Evolutionary conservation across 2,888 invertebrate genomes (phyloP).

Genomic region (Strigamia crassipes): DNA sequence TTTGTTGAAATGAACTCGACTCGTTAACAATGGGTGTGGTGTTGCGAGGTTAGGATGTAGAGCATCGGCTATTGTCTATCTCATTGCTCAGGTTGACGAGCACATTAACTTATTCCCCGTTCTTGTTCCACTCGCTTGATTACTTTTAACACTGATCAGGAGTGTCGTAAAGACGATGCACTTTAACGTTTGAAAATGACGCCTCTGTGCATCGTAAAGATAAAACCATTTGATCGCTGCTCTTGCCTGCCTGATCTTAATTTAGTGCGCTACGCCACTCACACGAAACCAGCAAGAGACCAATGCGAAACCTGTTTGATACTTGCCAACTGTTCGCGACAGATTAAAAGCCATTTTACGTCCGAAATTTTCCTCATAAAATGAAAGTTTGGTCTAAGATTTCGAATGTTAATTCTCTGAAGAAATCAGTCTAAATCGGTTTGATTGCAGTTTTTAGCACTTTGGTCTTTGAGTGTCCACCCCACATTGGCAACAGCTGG

Average conservation of each 20-base stretch:
- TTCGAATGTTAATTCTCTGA: neutral
- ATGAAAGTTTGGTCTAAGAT: neutral
- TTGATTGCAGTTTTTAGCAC: constrained; percentile 7
- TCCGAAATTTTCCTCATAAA: neutral
- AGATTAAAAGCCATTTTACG: constrained; percentile 8
- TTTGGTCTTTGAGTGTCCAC: neutral
- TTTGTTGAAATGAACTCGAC: neutral
- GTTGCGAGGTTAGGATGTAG: neutral
- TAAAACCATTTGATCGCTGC: constrained; percentile 12
- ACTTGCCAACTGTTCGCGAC: constrained; percentile 4
- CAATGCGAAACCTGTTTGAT: neutral
- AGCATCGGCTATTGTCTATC: constrained; percentile 4
- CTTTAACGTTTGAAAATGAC: constrained; percentile 23
- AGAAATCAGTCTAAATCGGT: constrained; percentile 17
- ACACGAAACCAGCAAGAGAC: neutral
- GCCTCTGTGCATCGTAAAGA: constrained; percentile 30
- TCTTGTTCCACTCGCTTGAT: constrained; percentile 26
- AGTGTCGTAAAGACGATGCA: constrained; percentile 27
- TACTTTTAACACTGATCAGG: constrained; percentile 27
- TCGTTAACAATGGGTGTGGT: constrained; percentile 6
- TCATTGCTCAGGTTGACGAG: constrained; percentile 13
- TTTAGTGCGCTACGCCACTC: neutral
- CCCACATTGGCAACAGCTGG: constrained; percentile 23
- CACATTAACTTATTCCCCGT: constrained; percentile 19
- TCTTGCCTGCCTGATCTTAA: constrained; percentile 6